phyloP scores from a whole-genome alignment of 2,113 vertebrate genomes.

The Bujurquina vittata region DNA sequence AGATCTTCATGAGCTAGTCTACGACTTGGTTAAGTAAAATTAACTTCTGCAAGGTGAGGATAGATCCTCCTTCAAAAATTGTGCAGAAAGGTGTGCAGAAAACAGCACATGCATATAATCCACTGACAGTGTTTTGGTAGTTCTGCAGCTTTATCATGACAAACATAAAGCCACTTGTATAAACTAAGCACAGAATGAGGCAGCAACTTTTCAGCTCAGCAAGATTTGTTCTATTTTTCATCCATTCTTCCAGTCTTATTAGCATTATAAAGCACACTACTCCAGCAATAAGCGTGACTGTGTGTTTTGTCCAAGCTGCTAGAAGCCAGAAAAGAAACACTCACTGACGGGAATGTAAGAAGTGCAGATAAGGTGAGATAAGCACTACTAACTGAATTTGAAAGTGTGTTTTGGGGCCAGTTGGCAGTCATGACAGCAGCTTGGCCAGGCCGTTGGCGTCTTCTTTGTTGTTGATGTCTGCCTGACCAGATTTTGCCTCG shows the following conservation, averaged over 20 bases:
- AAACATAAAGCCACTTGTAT: accelerated
- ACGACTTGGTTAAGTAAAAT: not conserved
- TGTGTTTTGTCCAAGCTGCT: conserved; percentile 11
- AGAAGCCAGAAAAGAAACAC: conserved; percentile 41
- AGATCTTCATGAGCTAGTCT: not conserved
- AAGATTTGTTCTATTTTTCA: conserved; percentile 3
- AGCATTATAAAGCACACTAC: not conserved
- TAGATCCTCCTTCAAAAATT: not conserved
- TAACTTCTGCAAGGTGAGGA: not conserved
- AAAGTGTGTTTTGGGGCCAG: conserved; percentile 30
- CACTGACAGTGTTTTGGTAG: not conserved
- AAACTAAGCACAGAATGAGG: not conserved
- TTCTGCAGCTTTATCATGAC: not conserved
- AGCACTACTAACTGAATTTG: conserved; percentile 54
- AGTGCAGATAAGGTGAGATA: conserved; percentile 51
- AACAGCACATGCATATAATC: not conserved
- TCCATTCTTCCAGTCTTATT: not conserved
- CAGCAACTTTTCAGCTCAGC: not conserved
- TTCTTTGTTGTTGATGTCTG: conserved; percentile 60
- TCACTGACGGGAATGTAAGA: conserved; percentile 58
- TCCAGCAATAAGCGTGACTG: not conserved
- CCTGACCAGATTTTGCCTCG: conserved; percentile 46
- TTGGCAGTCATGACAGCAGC: conserved; percentile 60
- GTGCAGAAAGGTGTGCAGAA: not conserved
- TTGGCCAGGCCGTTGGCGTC: conserved; percentile 50